Evolutionary conservation across 2,797 vertebrate genomes (phyloP), one percentile per base, ranked within the genome.

Genomic region (Psittacula echo): DNA sequence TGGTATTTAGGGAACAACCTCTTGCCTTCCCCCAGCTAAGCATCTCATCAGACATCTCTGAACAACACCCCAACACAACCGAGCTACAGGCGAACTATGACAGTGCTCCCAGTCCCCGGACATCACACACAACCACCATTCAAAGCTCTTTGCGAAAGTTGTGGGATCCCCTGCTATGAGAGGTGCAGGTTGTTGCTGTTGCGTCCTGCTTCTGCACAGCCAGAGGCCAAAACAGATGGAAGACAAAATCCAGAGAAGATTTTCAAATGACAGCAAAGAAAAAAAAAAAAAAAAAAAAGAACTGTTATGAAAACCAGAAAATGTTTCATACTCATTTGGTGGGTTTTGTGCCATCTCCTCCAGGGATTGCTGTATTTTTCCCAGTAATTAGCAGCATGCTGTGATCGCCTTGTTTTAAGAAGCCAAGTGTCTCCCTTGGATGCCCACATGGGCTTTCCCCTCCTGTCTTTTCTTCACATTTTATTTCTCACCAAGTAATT

Each of bases 271-370:
- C 23, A 44, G 27, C 24, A 24, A n/a, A n/a, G 29, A 16, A 44
- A 45, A 62, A 11, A 96, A 91, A 53, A 78, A 90, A 86, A 96
- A 14, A 44, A 34, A 32, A 21, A 48, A 44, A 50, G 24, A 61
- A 18, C 78, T 68, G 71, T 65, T 82, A 20, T 3, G 24, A 15
- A 60, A 44, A 6, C 10, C 32, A 84, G 85, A 64, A 48, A 74
- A 60, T 2, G 13, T 67, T 94, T 79, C 37, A 9, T 47, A 24
- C 51, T 70, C 78, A 1, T 42, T 2, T 16, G 13, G 81, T 41
- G 65, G 78, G 15, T 60, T 94, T 93, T 89, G 90, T 54, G 60
- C 66, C 85, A 51, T 53, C 54, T 95, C 90, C 95, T 85, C 93
- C 76, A 73, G 88, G 90, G 77, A 76, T 13, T 58, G 61, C 75